phyloP scores from a whole-genome alignment of 2,888 invertebrate genomes.

The Eupeodes latifasciatus region DNA sequence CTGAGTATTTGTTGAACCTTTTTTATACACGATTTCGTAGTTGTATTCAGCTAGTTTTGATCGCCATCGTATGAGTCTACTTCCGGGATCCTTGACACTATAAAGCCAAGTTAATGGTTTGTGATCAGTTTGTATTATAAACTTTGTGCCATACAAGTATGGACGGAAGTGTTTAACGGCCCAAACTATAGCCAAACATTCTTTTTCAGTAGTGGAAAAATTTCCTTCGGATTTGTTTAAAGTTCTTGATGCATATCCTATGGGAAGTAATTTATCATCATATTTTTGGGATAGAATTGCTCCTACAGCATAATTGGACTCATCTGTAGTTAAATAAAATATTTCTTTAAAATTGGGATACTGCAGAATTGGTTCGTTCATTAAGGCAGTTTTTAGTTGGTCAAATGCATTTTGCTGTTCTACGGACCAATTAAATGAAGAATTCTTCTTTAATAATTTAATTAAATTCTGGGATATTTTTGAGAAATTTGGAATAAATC shows the following conservation, averaged over 20 bases:
- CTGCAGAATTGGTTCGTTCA: no score
- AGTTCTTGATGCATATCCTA: no score
- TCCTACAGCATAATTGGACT: no score
- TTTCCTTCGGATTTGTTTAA: no score
- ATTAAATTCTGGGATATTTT: conserved; percentile 1
- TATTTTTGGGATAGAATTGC: neutral
- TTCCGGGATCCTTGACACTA: neutral
- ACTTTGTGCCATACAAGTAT: neutral
- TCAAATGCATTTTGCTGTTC: conserved; percentile 6
- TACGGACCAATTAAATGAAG: neutral
- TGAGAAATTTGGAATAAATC: conserved; percentile 1
- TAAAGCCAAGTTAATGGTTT: conserved; percentile 4
- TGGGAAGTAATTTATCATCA: no score
- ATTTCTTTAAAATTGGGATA: neutral
- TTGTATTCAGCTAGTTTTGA: conserved; percentile 78
- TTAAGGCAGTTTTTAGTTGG: neutral
- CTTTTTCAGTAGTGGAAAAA: no score
- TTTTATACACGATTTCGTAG: conserved; percentile 72
- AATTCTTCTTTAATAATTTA: neutral
- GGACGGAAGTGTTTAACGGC: neutral
- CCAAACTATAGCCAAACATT: neutral
- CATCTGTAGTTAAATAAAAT: neutral
- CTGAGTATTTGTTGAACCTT: conserved; percentile 20
- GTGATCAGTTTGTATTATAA: neutral
- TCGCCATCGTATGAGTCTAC: conserved; percentile 78